Conservation (phyloP, 2,797 vertebrate species). For the Strix occidentalis region DNA sequence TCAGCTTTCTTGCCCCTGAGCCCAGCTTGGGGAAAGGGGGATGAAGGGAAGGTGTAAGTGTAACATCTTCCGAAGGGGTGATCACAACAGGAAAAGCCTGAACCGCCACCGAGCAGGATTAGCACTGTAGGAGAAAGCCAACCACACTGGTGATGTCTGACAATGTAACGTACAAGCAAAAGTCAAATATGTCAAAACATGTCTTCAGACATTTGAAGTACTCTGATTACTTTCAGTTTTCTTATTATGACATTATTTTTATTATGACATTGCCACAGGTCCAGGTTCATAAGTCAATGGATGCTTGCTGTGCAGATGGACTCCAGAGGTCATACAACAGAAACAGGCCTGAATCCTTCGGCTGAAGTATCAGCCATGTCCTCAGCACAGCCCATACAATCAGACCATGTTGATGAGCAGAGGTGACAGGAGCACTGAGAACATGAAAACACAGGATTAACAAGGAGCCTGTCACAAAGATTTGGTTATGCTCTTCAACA, state of each 20-base stretch:
- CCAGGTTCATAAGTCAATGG: background rate
- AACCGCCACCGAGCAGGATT: background rate
- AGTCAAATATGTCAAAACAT: background rate
- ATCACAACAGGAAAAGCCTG: background rate
- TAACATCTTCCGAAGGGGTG: background rate
- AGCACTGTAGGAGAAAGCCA: background rate
- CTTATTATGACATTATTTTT: background rate
- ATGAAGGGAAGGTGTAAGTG: background rate
- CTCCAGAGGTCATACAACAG: background rate
- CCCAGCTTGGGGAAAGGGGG: background rate
- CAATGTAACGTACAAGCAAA: background rate
- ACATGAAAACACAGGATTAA: rapidly evolving
- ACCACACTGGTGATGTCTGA: background rate
- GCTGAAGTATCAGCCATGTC: background rate
- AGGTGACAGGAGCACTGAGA: background rate
- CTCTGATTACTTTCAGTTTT: background rate
- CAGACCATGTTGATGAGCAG: background rate
- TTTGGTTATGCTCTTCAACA: background rate
- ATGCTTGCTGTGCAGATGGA: background rate
- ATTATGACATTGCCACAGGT: background rate
- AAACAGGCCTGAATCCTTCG: background rate
- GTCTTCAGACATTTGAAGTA: background rate
- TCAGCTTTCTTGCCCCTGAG: background rate
- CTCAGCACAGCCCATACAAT: background rate
- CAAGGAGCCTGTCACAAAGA: background rate